Evolutionary conservation across 2,797 vertebrate species (phyloP).

Genomic region (Tenualosa thibaudeaui): DNA sequence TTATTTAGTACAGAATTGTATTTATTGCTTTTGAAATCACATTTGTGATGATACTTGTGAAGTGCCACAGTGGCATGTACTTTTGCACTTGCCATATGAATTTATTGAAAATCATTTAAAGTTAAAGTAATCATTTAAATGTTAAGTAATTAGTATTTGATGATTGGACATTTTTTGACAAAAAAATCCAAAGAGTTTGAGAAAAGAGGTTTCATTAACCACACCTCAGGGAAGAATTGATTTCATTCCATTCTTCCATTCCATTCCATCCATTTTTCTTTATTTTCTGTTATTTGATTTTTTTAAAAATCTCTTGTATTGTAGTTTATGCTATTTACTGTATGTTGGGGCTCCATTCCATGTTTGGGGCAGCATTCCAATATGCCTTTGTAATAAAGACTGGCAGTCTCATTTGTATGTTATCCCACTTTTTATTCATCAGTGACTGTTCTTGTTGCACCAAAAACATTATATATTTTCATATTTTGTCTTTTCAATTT

Average conservation of each 20-base stretch:
- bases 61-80: not conserved
- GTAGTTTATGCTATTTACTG: not conserved
- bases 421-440: not conserved
- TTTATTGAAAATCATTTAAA: not conserved
- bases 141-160: not conserved
- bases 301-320: not conserved
- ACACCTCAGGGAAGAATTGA: conserved; percentile 1
- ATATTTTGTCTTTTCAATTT: not conserved
- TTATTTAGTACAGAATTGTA: conserved; percentile 7
- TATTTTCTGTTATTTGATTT: not conserved
- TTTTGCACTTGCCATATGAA: conserved; percentile 12
- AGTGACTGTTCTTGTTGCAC: not conserved
- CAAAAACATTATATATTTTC: not conserved
- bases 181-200: not conserved
- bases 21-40: conserved; percentile 3
- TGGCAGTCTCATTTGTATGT: not conserved
- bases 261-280: too few species aligned
- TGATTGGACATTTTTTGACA: not conserved
- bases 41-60: not conserved
- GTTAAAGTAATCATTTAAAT: not conserved
- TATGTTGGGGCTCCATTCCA: not conserved
- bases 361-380: not conserved
- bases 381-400: conserved; percentile 15
- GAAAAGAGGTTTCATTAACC: not conserved
- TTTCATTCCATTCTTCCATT: not conserved